These are phyloP conservation scores for Pachyuromys duprasi DNA, from an alignment of 2,797 vertebrate species.

Conservation along the genomic window DNA sequence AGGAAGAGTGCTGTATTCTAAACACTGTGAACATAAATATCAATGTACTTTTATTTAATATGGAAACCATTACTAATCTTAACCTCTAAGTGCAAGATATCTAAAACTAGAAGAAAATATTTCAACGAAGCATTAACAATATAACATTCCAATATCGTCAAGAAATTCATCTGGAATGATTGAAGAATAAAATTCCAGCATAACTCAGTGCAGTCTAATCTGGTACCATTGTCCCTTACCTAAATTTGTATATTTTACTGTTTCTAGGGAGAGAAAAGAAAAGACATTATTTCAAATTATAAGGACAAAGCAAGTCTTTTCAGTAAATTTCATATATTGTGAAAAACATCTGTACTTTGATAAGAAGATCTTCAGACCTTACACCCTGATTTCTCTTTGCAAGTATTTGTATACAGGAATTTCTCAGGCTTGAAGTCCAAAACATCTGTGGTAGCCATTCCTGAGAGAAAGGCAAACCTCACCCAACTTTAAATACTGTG, in stretches of 20 bases:
- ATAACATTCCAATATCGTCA: not conserved
- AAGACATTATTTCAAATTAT: not conserved
- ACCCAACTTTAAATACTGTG: not conserved
- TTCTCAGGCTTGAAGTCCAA: not conserved
- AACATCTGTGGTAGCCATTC: not conserved
- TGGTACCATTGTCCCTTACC: not conserved
- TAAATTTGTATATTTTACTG: not conserved
- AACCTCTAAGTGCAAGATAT: not conserved
- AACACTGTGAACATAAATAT: not conserved
- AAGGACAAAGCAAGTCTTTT: not conserved
- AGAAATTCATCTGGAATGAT: not conserved
- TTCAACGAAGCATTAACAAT: not conserved
- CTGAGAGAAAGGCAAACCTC: not conserved
- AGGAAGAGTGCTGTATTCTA: not conserved
- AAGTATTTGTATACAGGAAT: not conserved
- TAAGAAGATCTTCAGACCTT: not conserved
- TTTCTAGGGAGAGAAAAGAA: not conserved
- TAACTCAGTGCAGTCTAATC: not conserved
- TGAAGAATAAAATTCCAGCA: slow-evolving; percentile 8
- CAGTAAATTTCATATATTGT: not conserved
- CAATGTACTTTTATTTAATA: not conserved
- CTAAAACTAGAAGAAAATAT: not conserved
- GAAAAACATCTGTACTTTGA: not conserved
- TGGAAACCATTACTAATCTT: not conserved
- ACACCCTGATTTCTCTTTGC: not conserved